Evolutionary conservation across 2,888 invertebrate species (phyloP).

Genomic region (Orchestes rusci): DNA sequence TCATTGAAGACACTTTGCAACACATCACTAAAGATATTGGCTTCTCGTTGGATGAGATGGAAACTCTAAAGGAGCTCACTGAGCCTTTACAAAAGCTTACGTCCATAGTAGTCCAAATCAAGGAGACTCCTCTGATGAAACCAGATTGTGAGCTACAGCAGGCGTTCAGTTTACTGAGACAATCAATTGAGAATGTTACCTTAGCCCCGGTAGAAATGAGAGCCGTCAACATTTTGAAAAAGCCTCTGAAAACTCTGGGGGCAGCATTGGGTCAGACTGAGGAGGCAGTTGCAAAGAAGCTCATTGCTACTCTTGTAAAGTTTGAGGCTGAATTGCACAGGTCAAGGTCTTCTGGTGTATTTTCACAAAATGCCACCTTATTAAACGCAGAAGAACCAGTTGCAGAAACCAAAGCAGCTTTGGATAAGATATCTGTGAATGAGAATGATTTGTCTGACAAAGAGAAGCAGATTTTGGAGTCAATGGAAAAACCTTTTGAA

Average conservation of each 20-base stretch:
- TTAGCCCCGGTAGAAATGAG: constrained; percentile 13
- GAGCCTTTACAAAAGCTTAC: constrained; percentile 22
- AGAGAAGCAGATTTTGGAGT: too few relatives aligned
- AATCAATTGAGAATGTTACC: constrained; percentile 17
- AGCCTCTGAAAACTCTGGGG: constrained; percentile 19
- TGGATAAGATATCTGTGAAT: too few relatives aligned
- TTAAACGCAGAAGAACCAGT: neutral
- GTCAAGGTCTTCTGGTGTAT: too few relatives aligned
- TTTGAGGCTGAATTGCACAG: too few relatives aligned
- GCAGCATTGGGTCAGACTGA: neutral
- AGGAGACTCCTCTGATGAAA: constrained; percentile 7
- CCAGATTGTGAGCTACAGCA: constrained; percentile 23
- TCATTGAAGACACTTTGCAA: constrained; percentile 13
- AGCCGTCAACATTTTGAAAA: constrained; percentile 14
- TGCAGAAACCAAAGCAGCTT: too few relatives aligned
- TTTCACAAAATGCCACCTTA: too few relatives aligned
- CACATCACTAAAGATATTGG: constrained; percentile 11
- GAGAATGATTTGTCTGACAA: too few relatives aligned
- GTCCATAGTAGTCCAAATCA: constrained; percentile 6
- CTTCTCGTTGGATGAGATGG: constrained; percentile 9
- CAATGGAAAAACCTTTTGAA: too few relatives aligned
- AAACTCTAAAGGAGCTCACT: too few relatives aligned
- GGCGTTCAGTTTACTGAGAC: constrained; percentile 19
- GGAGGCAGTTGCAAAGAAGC: neutral
- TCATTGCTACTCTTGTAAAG: too few relatives aligned